Conservation (phyloP, 1,140 invertebrate genomes). For the Goniozus legneri region DNA sequence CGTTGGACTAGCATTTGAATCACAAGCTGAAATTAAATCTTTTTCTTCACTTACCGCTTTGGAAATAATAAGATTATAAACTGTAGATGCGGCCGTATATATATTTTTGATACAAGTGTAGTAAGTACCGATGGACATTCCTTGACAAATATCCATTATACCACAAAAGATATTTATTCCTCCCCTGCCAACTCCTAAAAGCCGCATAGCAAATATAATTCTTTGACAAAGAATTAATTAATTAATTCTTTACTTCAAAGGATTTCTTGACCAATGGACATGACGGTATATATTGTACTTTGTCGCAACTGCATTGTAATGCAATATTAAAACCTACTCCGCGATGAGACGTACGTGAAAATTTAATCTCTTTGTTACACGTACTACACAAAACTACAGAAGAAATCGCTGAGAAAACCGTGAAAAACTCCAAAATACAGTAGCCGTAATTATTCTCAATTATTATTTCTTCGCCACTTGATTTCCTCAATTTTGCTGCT, state of each 20-base stretch:
- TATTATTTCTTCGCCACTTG: slow-evolving; percentile 5
- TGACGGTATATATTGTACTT: slow-evolving; percentile 14
- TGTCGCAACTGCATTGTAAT: slow-evolving; percentile 10
- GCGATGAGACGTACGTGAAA: slow-evolving; percentile 6
- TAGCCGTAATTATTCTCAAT: slow-evolving; percentile 7
- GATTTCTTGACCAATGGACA: slow-evolving; percentile 11
- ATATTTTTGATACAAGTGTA: slow-evolving; percentile 12
- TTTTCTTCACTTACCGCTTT: slow-evolving; percentile 13
- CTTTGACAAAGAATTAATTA: too few relatives aligned
- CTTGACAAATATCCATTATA: slow-evolving; percentile 20
- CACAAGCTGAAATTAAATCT: slow-evolving; percentile 5
- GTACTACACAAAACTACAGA: slow-evolving; percentile 6
- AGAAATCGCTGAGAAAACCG: slow-evolving; percentile 3
- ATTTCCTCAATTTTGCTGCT: slow-evolving; percentile 1
- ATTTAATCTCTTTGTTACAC: slow-evolving; percentile 8
- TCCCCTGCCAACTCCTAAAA: slow-evolving; percentile 19
- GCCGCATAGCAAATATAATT: slow-evolving; percentile 20
- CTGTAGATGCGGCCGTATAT: slow-evolving; percentile 5
- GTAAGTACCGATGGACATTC: slow-evolving; percentile 7
- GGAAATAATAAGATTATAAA: slow-evolving; percentile 10
- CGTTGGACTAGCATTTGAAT: slow-evolving; percentile 4
- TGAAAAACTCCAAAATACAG: slow-evolving; percentile 13
- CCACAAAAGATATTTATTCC: slow-evolving; percentile 22
- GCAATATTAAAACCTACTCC: slow-evolving; percentile 22
- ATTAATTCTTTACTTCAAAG: slow-evolving; percentile 19